Conservation (phyloP, 35 echinoderm and acorn worm genomes). For the Ophiothrix spiculata region DNA sequence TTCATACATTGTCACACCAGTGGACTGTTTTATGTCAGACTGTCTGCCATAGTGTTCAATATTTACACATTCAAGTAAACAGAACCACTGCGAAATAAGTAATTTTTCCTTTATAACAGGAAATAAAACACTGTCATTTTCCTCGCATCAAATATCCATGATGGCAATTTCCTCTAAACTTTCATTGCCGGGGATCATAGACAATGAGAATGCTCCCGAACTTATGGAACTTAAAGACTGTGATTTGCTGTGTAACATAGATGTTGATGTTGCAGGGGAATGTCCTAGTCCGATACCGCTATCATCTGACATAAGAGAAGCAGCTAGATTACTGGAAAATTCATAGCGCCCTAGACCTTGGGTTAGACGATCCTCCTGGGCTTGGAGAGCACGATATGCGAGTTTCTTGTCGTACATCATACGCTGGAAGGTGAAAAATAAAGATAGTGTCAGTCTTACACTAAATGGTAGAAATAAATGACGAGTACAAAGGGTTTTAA, state of each 20-base stretch:
- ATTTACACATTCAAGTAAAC: no score
- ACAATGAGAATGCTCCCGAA: slow-evolving; percentile 70
- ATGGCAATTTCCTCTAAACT: slow-evolving; percentile 73
- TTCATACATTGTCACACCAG: no score
- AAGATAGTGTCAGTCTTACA: no score
- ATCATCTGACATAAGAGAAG: slow-evolving; percentile 65
- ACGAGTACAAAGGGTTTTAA: no score
- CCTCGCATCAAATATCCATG: slow-evolving; percentile 51
- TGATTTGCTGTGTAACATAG: slow-evolving; percentile 43
- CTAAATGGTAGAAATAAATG: no score
- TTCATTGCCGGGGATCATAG: slow-evolving; percentile 71
- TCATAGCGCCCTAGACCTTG: slow-evolving; percentile 38
- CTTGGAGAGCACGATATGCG: slow-evolving; percentile 64
- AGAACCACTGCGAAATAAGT: no score
- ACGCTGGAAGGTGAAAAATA: slow-evolving; percentile 43
- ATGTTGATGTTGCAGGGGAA: background rate
- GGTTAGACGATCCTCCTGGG: slow-evolving; percentile 63
- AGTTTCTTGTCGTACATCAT: slow-evolving; percentile 84
- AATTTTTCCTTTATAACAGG: no score
- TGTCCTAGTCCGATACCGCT: slow-evolving; percentile 66
- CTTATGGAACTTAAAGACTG: slow-evolving; percentile 68
- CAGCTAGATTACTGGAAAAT: slow-evolving; percentile 22
- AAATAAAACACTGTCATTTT: no score
- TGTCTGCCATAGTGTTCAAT: no score
- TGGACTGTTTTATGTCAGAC: no score